Evolutionary conservation across 2,888 invertebrate genomes (phyloP), one percentile per base, ranked within the genome.

Genomic region (Cinara cedri): DNA sequence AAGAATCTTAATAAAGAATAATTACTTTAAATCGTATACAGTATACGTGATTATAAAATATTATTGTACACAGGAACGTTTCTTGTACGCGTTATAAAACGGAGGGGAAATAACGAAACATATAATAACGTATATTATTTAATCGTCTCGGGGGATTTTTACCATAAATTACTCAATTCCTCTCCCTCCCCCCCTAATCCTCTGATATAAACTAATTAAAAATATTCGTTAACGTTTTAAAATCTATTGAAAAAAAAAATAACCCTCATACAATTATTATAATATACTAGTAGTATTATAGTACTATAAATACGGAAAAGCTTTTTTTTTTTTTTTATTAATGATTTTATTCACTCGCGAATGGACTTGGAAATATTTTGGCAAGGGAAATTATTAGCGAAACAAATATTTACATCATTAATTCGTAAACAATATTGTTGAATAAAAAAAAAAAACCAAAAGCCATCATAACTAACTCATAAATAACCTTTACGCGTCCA

Each of bases 361-460:
- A 72, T 19, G 8, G 19, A 1, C 19, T 49, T 60, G 14, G 34
- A 16, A 72, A 72, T 26, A 62, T 62, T 72, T 72, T 72, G 62
- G 62, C 72, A 62, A 4, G 19, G 16, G 6, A 42, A 21, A 62
- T 49, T 10, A 44, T 19, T 19, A 51, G 11, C 46, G 13, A n/a
- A 72, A 46, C 26, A 24, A 72, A 49, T 60, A 51, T 63, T 34
- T 51, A 62, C 49, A 62, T 51, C 72, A 21, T 62, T 51, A 19
- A 13, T 62, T 34, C 49, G 62, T 72, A 34, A 57, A 46, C 71
- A 72, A 72, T 24, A n/a, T 34, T 16, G 44, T n/a, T 46, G n/a
- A 51, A 68, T 57, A 6, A 2, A 14, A 57, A 21, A 1, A 55
- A 21, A 26, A 42, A 63, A n/a, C 42, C 34, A 42, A 19, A 63